A percentile compares a stretch with the other conserved stretches of the same genome.
Conservation (phyloP, 2,113 vertebrate genomes). For the Poecile atricapillus region DNA sequence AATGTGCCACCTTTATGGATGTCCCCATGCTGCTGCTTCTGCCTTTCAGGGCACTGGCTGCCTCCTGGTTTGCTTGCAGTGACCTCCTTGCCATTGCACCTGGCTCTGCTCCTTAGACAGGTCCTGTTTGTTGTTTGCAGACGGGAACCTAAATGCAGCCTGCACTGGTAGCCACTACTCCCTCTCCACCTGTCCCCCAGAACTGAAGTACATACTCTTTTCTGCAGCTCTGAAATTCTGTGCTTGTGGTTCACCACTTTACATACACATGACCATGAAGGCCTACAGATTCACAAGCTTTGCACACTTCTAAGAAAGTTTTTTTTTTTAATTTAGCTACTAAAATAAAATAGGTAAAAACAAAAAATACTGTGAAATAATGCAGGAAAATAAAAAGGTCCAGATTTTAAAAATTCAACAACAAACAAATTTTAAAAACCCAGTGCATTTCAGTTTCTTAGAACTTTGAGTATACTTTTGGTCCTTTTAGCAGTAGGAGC, state of each 20-base stretch:
- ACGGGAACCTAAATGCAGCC: not conserved
- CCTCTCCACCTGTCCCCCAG: not conserved
- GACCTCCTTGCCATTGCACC: not conserved
- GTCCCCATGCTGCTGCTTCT: not conserved
- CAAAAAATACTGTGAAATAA: not conserved
- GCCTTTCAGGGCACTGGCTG: not conserved
- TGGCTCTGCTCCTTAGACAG: not conserved
- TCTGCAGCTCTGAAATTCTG: not conserved
- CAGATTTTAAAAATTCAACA: not conserved
- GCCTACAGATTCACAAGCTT: not conserved
- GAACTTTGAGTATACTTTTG: not conserved
- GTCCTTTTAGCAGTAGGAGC: not conserved
- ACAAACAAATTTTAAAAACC: not conserved
- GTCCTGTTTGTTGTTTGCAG: not conserved
- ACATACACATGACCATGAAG: accelerated
- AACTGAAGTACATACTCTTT: not conserved
- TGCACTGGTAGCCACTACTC: not conserved
- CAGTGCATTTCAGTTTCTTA: not conserved
- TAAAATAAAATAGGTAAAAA: not conserved
- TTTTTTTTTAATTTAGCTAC: not conserved
- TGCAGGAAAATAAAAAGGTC: not conserved
- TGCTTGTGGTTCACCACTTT: not conserved
- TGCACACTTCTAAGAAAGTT: not conserved
- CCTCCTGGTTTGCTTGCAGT: not conserved
- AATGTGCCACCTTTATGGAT: not conserved